phyloP scores from a whole-genome alignment of 2,888 invertebrate species.

The Volucella zonaria region DNA sequence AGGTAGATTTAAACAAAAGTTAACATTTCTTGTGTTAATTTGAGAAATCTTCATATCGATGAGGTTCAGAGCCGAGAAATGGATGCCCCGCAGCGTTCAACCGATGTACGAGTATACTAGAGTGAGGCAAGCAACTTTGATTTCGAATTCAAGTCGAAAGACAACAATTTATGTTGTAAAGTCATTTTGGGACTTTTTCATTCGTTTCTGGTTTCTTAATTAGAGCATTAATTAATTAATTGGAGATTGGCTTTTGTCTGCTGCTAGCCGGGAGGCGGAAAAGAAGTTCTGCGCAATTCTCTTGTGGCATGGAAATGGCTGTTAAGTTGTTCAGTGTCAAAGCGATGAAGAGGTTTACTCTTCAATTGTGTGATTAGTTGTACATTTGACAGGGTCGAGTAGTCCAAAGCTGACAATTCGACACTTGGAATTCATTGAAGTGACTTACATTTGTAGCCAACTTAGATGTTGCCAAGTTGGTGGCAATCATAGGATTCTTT shows the following conservation, averaged over 20 bases:
- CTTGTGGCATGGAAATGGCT: too few relatives aligned
- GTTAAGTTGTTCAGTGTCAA: too few relatives aligned
- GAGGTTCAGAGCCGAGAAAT: background rate
- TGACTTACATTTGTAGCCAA: too few relatives aligned
- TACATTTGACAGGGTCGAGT: too few relatives aligned
- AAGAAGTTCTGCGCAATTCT: too few relatives aligned
- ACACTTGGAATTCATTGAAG: too few relatives aligned
- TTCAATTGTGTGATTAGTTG: too few relatives aligned
- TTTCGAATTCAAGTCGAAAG: constrained; percentile 8
- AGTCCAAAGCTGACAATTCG: too few relatives aligned
- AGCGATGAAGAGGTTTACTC: too few relatives aligned
- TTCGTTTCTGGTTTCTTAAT: constrained; percentile 61
- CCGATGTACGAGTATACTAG: constrained; percentile 7
- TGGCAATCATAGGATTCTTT: too few relatives aligned
- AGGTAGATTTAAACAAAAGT: constrained; percentile 58
- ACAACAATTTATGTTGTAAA: constrained; percentile 46
- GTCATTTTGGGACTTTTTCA: constrained; percentile 24
- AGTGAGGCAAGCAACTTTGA: constrained; percentile 32
- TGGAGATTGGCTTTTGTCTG: constrained; percentile 6
- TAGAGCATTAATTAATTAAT: constrained; percentile 68
- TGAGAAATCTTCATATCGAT: constrained; percentile 52
- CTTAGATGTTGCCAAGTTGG: too few relatives aligned
- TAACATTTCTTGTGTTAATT: constrained; percentile 64
- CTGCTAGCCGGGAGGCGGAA: too few relatives aligned
- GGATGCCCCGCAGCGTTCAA: constrained; percentile 56